A percentile compares a stretch with the other conserved stretches of the same genome.
These are phyloP conservation scores for Sycophila sp. DNA, from an alignment of 1,140 invertebrate species.

Conservation along the genomic window DNA sequence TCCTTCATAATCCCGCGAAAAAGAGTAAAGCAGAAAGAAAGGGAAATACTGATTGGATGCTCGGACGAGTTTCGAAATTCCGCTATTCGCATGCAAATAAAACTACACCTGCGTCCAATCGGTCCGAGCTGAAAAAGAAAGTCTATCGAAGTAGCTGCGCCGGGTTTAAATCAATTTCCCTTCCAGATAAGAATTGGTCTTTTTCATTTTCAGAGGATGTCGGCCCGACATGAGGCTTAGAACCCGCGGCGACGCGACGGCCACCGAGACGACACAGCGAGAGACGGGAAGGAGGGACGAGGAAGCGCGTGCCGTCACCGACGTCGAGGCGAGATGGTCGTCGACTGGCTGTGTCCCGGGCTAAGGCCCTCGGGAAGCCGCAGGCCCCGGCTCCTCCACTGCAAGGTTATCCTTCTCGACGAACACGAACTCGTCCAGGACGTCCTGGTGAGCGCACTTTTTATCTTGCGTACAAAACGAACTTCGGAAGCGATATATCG, in stretches of 20 bases:
- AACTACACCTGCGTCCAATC: too few species aligned
- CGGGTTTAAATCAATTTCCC: too few species aligned
- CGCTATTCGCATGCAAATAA: too few species aligned
- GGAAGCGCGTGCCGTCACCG: neutral
- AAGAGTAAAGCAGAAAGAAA: too few species aligned
- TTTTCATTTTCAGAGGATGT: constrained; percentile 21
- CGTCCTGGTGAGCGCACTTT: constrained; percentile 67
- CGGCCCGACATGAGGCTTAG: constrained; percentile 27
- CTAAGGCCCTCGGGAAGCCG: constrained; percentile 66
- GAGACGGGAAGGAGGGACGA: neutral
- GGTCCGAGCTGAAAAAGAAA: too few species aligned
- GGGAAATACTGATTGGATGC: too few species aligned
- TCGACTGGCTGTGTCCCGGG: constrained; percentile 65
- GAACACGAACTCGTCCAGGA: constrained; percentile 73
- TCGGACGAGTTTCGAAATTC: too few species aligned
- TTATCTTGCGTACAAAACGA: too few species aligned
- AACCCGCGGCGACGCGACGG: neutral
- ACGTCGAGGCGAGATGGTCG: constrained; percentile 57
- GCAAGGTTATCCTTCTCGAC: constrained; percentile 72
- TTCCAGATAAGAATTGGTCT: too few species aligned
- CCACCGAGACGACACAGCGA: neutral
- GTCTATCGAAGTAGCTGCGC: too few species aligned
- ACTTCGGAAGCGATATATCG: too few species aligned
- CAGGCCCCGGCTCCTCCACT: constrained; percentile 71
- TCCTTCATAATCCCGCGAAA: too few species aligned